Base-by-base conservation (phyloP, 2,113 vertebrate species). In the Eupsittula cactorum region DNA sequence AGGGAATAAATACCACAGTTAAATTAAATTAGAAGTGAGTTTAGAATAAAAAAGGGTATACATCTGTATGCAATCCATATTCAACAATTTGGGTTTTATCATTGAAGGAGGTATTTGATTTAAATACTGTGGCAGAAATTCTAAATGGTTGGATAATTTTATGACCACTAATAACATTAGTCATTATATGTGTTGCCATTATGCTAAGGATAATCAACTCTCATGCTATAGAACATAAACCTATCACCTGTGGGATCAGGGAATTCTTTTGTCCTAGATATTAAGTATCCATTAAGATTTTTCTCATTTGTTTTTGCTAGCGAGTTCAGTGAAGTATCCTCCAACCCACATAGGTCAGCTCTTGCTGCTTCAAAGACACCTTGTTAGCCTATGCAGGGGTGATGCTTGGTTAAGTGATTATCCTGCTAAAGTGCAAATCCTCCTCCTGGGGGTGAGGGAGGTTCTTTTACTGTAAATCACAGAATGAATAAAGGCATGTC, bases 141-240 rank as follows among this genome's bases (percentile, higher is more conserved):
- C 84, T 90, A 90, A 94, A 84, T 31, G 86, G 88, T 60, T 95
- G 90, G 69, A 64, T 93, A 93, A 93, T 81, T 96, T 96, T 95
- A 96, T 92, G 80, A 62, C 52, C 29, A 24, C 57, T 94, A 84
- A 88, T 95, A 94, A 73, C 42, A 71, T 86, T 96, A 62, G 37
- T 92, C 86, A 77, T 96, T 92, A 90, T 88, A 42, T 55, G 49
- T 46, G 76, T 88, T 94, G 65, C 86, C 28, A 60, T 94, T 96
- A 93, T 44, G 88, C 71, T 90, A 95, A 92, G 88, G 86, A 92
- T 94, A 82, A 96, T 96, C 88, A 94, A 88, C 44, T 93, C 35
- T 86, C 33, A 84, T 64, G 46, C 50, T 93, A 65, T 11, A 71
- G 50, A 71, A 29, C 60, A 94, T 88, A 57, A 90, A 95, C 71